Evolutionary conservation across 1,140 invertebrate genomes (phyloP).

Genomic region (Conus betulinus): DNA sequence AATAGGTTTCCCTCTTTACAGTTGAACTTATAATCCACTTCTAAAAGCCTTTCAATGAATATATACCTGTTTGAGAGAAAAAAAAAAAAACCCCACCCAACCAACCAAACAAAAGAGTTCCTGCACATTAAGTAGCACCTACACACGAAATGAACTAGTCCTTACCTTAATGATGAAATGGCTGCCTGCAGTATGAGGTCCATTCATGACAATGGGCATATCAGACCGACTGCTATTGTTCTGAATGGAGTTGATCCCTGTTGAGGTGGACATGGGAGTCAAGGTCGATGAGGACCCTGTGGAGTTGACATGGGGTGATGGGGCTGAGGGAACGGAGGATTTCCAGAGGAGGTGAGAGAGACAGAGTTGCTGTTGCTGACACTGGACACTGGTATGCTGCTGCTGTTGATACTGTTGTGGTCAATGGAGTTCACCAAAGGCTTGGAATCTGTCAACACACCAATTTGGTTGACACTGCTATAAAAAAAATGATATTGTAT

Average conservation of each 20-base stretch:
- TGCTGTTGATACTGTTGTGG: slow-evolving; percentile 58
- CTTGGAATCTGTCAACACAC: slow-evolving; percentile 67
- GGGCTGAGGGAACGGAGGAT: slow-evolving; percentile 63
- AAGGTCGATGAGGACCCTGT: slow-evolving; percentile 44
- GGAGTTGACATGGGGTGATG: slow-evolving; percentile 61
- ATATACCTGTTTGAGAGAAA: too few relatives aligned
- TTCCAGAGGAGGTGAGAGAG: slow-evolving; percentile 67
- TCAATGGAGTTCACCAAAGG: slow-evolving; percentile 70
- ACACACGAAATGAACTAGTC: background rate
- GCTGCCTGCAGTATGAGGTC: slow-evolving; percentile 68
- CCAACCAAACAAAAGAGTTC: too few relatives aligned
- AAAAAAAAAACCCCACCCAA: too few relatives aligned
- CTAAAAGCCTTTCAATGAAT: too few relatives aligned
- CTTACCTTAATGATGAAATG: slow-evolving; percentile 55
- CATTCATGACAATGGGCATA: slow-evolving; percentile 68
- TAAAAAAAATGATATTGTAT: too few relatives aligned
- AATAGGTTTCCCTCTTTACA: too few relatives aligned
- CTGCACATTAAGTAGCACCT: too few relatives aligned
- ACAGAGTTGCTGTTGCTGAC: slow-evolving; percentile 63
- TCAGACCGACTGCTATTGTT: slow-evolving; percentile 65
- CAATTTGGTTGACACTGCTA: background rate
- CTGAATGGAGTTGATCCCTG: slow-evolving; percentile 58
- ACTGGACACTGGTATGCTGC: slow-evolving; percentile 50
- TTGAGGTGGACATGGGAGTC: slow-evolving; percentile 53
- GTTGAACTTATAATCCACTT: too few relatives aligned